Base-by-base conservation (phyloP, 2,797 vertebrate genomes). In the Sciurus vulgaris region DNA sequence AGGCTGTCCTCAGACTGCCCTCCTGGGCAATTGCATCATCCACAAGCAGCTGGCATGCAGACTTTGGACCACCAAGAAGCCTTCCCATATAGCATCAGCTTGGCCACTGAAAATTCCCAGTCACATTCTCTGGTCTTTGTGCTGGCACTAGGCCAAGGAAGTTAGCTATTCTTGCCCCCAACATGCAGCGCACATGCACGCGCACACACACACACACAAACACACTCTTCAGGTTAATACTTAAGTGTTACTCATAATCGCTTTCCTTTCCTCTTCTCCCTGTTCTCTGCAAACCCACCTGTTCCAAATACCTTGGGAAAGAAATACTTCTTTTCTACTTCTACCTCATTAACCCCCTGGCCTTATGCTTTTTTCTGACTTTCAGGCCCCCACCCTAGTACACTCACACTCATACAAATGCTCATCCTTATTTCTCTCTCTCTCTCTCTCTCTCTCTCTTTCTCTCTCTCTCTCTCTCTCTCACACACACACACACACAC, bases 1-100 rank as follows among this genome's bases (percentile, higher is more conserved):
- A 69, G 89, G 69, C 33, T 94, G 92, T 94, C 93, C 70, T 96
- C 81, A 86, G 87, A 95, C 63, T 91, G 79, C 47, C 84, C 94
- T 96, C 95, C 56, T 69, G 49, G 94, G 94, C 95, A 97, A 89
- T 96, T 65, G 94, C 96, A 93, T 97, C 87, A 78, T 63, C 67
- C 61, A 77, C 87, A 59, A 97, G 92, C 97, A 97, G 95, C 95
- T 97, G 97, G 92, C 92, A 89, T 35, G 41, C 87, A 70, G 91
- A 70, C 90, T 81, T 65, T 38, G 51, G 96, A 92, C 95, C 92
- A 96, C 96, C 96, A 93, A 90, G 90, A 94, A 91, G 77, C 86
- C 41, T 96, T 38, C 30, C 61, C 73, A 91, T 51, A 70, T 7
- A 70, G 85, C 38, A 77, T 92, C 84, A 76, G 47, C 86, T 65